Evolutionary conservation across 2,888 invertebrate species (phyloP), one percentile per base, ranked within the genome.

Genomic region (Parnassius glacialis): DNA sequence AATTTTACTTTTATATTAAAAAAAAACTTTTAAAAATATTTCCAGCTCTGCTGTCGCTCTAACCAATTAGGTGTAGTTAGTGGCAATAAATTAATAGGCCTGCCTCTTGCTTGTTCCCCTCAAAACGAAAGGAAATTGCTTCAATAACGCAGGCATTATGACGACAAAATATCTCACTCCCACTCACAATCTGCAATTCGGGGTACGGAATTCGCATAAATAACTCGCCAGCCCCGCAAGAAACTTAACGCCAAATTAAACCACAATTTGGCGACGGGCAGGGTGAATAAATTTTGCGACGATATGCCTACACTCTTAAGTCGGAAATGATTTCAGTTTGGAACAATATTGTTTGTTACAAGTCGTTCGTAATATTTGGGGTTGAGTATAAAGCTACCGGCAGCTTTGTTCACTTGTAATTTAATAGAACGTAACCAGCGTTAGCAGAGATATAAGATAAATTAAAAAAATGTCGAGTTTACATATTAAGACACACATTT

Each of bases 221-320:
- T 76, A 75, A 74, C 75, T 73, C 70, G 68, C 67, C 66, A 65
- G 65, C 67, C 71, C 64, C 70, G 61, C 70, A 70, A 75, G 78
- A 77, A 84, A 84, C 79, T 84, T 85, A 83, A 84, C 83, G 81
- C 78, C 70, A 76, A 81, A 87, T 88, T 86, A 86, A 86, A 85
- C 81, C 82, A 78, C 83, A 79, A 80, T 87, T 83, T 81, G 79
- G 74, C 67, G 69, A 68, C 65, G 69, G 64, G 70, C 74, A 76
- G 85, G 87, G 88, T 86, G 87, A 83, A 87, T 87, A 85, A 83
- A 85, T 84, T 86, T 80, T 55, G 68, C 67, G 67, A 71, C 83
- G 79, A 84, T 83, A 83, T 80, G 79, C 78, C 75, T 69, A 67
- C 68, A 69, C 65, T 64, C 64, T 68, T 79, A 74, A 83, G 71